Percentiles rank a stretch among this genome's conserved stretches.
phyloP scores from a whole-genome alignment of 2,113 vertebrate species.

The Neodontobutis hainanensis region DNA sequence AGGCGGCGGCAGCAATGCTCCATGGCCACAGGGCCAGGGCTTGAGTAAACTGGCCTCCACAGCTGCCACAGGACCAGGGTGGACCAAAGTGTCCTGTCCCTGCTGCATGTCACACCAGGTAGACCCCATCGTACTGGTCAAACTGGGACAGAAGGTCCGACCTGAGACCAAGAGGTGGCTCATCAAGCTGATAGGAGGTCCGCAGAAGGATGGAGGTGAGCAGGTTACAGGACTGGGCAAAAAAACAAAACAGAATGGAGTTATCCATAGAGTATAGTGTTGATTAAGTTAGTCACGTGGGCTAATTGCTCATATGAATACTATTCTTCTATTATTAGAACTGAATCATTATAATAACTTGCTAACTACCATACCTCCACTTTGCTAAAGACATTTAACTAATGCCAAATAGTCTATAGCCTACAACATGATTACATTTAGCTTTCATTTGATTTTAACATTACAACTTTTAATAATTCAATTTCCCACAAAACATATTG shows the following conservation, averaged over 20 bases:
- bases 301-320: neutral
- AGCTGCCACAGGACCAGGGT: slow-evolving; percentile 20
- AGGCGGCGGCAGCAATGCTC: neutral
- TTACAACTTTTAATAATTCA: no score
- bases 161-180: slow-evolving; percentile 80
- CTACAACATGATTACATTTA: no score
- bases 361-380: neutral
- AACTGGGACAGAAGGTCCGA: slow-evolving; percentile 66
- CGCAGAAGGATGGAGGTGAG: slow-evolving; percentile 77
- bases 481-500: no score
- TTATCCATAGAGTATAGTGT: no score
- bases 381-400: neutral
- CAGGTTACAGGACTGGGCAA: neutral
- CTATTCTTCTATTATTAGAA: neutral
- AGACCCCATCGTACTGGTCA: slow-evolving; percentile 78
- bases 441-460: no score
- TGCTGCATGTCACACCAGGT: slow-evolving; percentile 72
- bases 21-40: slow-evolving; percentile 12
- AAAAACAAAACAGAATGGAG: no score
- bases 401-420: no score
- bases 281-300: no score
- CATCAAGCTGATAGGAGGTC: slow-evolving; percentile 68
- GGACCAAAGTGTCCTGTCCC: slow-evolving; percentile 77
- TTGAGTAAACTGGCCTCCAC: neutral
- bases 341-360: neutral